A percentile compares a stretch with the other conserved stretches of the same genome.
Evolutionary conservation across 2,113 vertebrate genomes (phyloP).

Genomic region (Spilogale gracilis): DNA sequence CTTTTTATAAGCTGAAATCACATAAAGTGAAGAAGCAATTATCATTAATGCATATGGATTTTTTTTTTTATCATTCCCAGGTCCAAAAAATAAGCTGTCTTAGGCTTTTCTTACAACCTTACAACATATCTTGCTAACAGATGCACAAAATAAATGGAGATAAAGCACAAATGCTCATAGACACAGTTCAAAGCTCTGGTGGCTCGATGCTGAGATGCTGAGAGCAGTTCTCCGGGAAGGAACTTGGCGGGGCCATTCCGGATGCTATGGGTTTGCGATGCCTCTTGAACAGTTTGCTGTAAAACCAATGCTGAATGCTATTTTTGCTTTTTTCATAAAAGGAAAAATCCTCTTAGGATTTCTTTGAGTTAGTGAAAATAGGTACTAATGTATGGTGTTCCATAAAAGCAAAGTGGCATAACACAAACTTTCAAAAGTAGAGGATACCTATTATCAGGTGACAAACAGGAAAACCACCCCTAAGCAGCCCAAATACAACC

Average conservation of each 20-base stretch:
- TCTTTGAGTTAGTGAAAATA: neutral
- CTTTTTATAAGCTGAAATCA: neutral
- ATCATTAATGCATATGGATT: neutral
- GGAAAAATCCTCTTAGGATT: neutral
- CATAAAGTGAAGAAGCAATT: neutral
- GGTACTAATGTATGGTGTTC: neutral
- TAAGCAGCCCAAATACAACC: neutral
- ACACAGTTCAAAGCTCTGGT: neutral
- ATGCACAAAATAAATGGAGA: neutral
- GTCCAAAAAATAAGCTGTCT: neutral
- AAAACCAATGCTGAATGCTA: neutral
- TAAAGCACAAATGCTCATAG: neutral
- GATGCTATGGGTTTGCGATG: neutral
- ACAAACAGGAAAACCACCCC: neutral
- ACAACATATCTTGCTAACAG: neutral
- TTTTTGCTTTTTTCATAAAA: neutral
- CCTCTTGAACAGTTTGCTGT: neutral
- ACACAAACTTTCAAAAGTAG: neutral
- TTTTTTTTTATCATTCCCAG: neutral
- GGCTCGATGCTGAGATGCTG: neutral
- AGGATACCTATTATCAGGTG: neutral
- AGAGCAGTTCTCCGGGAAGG: neutral
- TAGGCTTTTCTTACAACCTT: neutral
- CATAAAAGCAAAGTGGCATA: neutral
- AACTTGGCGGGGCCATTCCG: neutral